A percentile compares a stretch with the other conserved stretches of the same genome.
These are phyloP conservation scores for Agelastica alni DNA, from an alignment of 2,888 invertebrate species.

Conservation along the genomic window DNA sequence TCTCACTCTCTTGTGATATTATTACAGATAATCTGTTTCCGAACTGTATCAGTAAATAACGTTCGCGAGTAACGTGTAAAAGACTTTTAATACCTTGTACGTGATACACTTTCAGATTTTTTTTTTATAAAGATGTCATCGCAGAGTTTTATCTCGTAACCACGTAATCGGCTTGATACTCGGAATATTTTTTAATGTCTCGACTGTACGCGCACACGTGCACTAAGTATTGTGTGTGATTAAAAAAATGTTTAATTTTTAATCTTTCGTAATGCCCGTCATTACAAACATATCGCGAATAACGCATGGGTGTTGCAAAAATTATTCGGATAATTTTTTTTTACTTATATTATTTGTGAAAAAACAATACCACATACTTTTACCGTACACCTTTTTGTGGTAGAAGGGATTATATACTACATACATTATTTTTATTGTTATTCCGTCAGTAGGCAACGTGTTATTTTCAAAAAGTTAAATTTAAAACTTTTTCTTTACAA, in stretches of 20 bases:
- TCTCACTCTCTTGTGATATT: no score
- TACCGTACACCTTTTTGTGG: not conserved
- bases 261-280: conserved; percentile 6
- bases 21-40: no score
- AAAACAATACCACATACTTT: not conserved
- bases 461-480: no score
- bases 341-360: no score
- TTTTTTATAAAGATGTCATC: not conserved
- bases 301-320: conserved; percentile 4
- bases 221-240: conserved; percentile 6
- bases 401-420: not conserved
- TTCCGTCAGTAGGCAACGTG: no score
- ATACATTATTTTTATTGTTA: no score
- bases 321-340: not conserved
- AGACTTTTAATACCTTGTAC: no score
- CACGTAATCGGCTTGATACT: not conserved
- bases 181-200: not conserved
- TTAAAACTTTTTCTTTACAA: no score
- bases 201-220: conserved; percentile 1
- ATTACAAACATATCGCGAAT: not conserved
- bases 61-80: no score
- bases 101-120: not conserved
- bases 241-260: conserved; percentile 2
- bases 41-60: no score
- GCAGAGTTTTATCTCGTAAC: not conserved